A percentile compares a stretch with the other conserved stretches of the same genome.
Evolutionary conservation across 2,797 vertebrate genomes (phyloP).

Genomic region (Melanogrammus aeglefinus): DNA sequence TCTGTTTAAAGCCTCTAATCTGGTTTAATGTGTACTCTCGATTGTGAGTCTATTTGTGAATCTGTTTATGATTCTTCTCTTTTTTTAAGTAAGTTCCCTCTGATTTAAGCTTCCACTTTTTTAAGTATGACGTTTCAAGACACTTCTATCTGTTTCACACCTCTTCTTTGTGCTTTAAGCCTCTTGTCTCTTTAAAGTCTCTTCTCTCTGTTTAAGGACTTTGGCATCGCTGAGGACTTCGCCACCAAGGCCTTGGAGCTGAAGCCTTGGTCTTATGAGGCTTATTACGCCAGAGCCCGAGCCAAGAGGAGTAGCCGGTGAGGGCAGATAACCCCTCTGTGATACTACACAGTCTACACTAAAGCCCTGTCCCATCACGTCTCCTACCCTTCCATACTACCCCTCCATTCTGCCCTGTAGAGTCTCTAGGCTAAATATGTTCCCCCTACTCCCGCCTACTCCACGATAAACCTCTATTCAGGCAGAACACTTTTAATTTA

Average conservation of each 20-base stretch:
- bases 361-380: not conserved
- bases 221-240: conserved; percentile 96
- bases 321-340: not conserved
- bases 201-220: conserved; percentile 74
- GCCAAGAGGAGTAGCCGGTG: conserved; percentile 99
- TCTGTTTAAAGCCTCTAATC: no score
- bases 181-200: not conserved
- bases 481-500: not conserved
- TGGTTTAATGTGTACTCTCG: no score
- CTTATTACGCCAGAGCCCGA: conserved; percentile 92
- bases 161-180: no score
- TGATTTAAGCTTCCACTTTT: not conserved
- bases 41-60: no score
- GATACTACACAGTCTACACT: not conserved
- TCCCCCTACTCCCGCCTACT: conserved; percentile 9
- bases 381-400: not conserved
- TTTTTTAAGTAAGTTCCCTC: not conserved
- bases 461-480: not conserved
- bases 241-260: conserved; percentile 95
- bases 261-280: conserved; percentile 94
- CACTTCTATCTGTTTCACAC: no score
- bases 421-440: no score
- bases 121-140: not conserved
- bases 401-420: not conserved
- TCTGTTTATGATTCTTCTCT: not conserved